Percentiles rank a stretch among this genome's conserved stretches.
These are phyloP conservation scores for Discoglossus pictus DNA, from an alignment of 2,797 vertebrate species.

Conservation along the genomic window DNA sequence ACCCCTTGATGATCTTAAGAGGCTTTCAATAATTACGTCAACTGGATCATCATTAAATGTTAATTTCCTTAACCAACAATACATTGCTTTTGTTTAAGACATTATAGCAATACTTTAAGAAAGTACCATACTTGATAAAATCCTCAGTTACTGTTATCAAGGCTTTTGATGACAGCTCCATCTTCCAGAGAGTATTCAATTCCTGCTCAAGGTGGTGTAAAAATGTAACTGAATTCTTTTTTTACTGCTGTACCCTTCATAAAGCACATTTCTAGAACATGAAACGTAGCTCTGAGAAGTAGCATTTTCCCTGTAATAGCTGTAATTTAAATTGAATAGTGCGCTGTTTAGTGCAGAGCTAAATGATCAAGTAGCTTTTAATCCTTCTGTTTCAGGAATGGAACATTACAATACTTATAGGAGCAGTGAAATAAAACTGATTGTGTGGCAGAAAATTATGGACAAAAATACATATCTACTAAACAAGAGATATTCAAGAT, in stretches of 20 bases:
- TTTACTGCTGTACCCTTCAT: neutral
- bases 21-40: too few species aligned
- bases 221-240: slow-evolving; percentile 11
- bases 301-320: slow-evolving; percentile 27
- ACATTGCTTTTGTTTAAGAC: too few species aligned
- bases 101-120: too few species aligned
- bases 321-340: slow-evolving; percentile 13
- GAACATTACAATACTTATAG: slow-evolving; percentile 14
- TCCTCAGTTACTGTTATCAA: neutral
- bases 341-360: slow-evolving; percentile 8
- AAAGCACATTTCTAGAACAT: slow-evolving; percentile 12
- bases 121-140: slow-evolving; percentile 1
- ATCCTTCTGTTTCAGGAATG: neutral
- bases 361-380: slow-evolving; percentile 12
- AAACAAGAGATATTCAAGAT: neutral
- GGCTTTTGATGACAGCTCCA: neutral
- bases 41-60: too few species aligned
- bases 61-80: too few species aligned
- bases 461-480: too few species aligned
- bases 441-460: neutral
- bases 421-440: neutral
- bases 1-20: too few species aligned
- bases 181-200: neutral
- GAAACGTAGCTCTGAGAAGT: neutral
- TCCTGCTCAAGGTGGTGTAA: neutral